These are phyloP conservation scores for Mirounga angustirostris DNA, from an alignment of 2,113 vertebrate species.

Conservation along the genomic window DNA sequence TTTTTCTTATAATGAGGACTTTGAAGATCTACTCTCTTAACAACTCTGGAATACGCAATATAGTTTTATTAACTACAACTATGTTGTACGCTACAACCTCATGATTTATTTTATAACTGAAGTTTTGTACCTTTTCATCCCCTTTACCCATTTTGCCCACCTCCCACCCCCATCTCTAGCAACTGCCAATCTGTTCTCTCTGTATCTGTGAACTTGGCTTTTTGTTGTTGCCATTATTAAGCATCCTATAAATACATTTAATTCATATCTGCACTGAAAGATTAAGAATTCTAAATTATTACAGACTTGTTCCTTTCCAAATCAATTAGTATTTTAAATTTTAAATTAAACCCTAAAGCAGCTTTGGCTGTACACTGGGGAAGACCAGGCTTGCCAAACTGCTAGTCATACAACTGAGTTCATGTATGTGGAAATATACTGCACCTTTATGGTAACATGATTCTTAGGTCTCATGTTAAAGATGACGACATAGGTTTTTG, in stretches of 20 bases:
- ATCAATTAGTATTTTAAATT: not conserved
- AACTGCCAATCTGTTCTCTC: not conserved
- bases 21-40: not conserved
- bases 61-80: not conserved
- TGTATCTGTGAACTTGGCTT: not conserved
- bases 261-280: not conserved
- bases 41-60: not conserved
- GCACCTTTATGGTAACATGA: not conserved
- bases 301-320: not conserved
- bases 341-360: not conserved
- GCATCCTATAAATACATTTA: not conserved
- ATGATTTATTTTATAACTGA: not conserved
- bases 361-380: not conserved
- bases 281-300: slow-evolving; percentile 2
- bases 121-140: not conserved
- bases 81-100: too few relatives aligned
- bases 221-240: not conserved
- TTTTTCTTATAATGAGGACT: not conserved
- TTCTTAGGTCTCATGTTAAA: not conserved
- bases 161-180: not conserved
- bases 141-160: not conserved
- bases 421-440: not conserved
- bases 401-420: not conserved
- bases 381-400: not conserved
- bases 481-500: not conserved